Percentiles rank a stretch among this genome's conserved stretches.
These are phyloP conservation scores for Tanytarsus gracilentus DNA, from an alignment of 2,888 invertebrate genomes.

Conservation along the genomic window DNA sequence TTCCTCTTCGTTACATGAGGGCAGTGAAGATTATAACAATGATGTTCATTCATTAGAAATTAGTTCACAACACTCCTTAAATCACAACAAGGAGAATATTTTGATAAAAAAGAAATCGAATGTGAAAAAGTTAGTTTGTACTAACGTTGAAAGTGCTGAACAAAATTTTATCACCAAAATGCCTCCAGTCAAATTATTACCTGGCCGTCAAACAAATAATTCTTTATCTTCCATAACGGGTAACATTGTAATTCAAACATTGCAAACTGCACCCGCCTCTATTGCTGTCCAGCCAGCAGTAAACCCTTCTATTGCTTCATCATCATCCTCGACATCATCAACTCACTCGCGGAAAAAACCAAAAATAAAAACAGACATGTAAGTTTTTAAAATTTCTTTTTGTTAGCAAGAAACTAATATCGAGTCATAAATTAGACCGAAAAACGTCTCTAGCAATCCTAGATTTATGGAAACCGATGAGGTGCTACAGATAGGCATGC, in stretches of 20 bases:
- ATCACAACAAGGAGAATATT: slow-evolving; percentile 8
- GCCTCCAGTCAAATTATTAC: slow-evolving; percentile 43
- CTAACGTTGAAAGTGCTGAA: neutral
- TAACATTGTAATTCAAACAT: slow-evolving; percentile 62
- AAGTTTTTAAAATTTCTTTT: slow-evolving; percentile 36
- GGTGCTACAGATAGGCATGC: slow-evolving; percentile 80
- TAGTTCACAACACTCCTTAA: no score
- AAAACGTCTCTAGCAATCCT: slow-evolving; percentile 36
- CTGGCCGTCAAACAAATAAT: slow-evolving; percentile 77
- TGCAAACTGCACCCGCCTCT: slow-evolving; percentile 33
- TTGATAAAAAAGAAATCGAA: neutral
- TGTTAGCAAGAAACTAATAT: neutral
- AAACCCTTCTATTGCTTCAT: neutral
- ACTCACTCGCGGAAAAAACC: slow-evolving; percentile 39
- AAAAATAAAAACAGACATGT: slow-evolving; percentile 62
- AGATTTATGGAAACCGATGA: slow-evolving; percentile 67
- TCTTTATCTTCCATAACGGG: slow-evolving; percentile 76
- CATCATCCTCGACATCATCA: slow-evolving; percentile 8
- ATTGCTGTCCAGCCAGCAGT: neutral
- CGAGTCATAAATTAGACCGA: neutral
- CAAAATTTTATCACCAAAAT: slow-evolving; percentile 32
- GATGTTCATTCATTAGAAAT: neutral
- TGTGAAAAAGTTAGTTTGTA: slow-evolving; percentile 14
- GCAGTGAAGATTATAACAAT: no score
- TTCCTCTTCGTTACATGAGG: no score